Evolutionary conservation across 2,797 vertebrate species (phyloP), one percentile per base, ranked within the genome.

Genomic region (Cyprinodon diabolis): DNA sequence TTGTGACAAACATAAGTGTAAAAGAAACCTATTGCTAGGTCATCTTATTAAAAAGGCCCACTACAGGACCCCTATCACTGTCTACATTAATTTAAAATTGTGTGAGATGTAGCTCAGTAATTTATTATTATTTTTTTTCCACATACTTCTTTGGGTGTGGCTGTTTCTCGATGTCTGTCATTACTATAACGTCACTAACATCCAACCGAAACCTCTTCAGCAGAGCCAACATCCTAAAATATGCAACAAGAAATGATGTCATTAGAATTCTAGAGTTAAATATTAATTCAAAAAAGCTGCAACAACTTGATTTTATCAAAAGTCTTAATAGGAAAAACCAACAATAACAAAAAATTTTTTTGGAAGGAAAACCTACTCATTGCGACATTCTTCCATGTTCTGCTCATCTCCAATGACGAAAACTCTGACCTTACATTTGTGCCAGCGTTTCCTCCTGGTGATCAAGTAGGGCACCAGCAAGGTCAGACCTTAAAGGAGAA

Each of bases 381-480:
- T 87, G 62, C 84, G 92, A 0, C 94, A 84, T 37, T 95, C 84
- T 49, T 95, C 95, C 85, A 92, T 89, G 75, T 89, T 94, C 6
- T 90, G 81, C 21, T 92, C 84, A 0, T 93, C 85, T 51, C 93
- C 94, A 6, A 93, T 84, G 10, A 95, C 88, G 78, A 95, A 96
- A 69, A 95, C 91, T 1, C 93, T 69, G 75, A 95, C 89, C 76
- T 92, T 93, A 70, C 93, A 90, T 40, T 60, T 86, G 9, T 70
- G 84, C 94, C 95, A 95, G 15, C 84, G 81, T 71, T 93, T 95
- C 43, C 93, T 92, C 78, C 93, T 92, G 30, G 91, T 94, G 79
- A 96, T 75, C 76, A 96, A 88, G 77, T 95, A 95, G 4, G 95
- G 95, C n/a, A 96, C 93, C 75, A 96, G 90, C 35, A 96, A 90